These are phyloP conservation scores for Calliopsis andreniformis DNA, from an alignment of 1,140 invertebrate species.

Conservation along the genomic window DNA sequence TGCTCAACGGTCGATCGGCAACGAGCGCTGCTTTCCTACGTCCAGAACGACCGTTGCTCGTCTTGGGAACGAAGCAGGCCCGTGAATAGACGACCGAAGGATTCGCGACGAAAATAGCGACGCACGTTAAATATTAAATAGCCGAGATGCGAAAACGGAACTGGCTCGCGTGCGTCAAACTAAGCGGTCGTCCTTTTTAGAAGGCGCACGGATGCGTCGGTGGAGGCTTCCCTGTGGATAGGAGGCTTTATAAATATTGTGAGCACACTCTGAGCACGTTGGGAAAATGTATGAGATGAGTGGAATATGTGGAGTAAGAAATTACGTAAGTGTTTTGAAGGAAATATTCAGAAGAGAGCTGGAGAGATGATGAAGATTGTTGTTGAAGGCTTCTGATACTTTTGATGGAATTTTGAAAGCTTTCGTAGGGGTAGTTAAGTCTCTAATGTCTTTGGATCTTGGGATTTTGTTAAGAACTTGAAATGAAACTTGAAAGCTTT, in stretches of 20 bases:
- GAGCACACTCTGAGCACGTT: no score
- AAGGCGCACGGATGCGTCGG: neutral
- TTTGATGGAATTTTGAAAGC: no score
- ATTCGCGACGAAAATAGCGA: slow-evolving; percentile 40
- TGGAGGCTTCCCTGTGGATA: neutral
- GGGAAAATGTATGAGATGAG: no score
- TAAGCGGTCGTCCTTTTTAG: slow-evolving; percentile 20
- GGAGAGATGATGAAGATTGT: no score
- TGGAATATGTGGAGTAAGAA: no score
- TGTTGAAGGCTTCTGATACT: no score
- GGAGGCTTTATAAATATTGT: neutral
- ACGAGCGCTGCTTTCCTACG: slow-evolving; percentile 41
- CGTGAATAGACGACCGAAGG: slow-evolving; percentile 26
- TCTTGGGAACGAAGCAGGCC: neutral
- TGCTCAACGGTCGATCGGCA: slow-evolving; percentile 32
- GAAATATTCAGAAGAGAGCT: no score
- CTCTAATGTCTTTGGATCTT: no score
- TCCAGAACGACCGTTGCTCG: neutral
- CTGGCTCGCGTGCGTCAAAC: slow-evolving; percentile 25
- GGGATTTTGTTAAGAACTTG: no score
- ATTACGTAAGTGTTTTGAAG: no score
- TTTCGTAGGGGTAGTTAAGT: no score
- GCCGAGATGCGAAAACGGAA: slow-evolving; percentile 11
- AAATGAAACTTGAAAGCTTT: no score
- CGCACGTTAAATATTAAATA: slow-evolving; percentile 55